Conservation (phyloP, 2,113 vertebrate species). For the Zosterops hypoxanthus region DNA sequence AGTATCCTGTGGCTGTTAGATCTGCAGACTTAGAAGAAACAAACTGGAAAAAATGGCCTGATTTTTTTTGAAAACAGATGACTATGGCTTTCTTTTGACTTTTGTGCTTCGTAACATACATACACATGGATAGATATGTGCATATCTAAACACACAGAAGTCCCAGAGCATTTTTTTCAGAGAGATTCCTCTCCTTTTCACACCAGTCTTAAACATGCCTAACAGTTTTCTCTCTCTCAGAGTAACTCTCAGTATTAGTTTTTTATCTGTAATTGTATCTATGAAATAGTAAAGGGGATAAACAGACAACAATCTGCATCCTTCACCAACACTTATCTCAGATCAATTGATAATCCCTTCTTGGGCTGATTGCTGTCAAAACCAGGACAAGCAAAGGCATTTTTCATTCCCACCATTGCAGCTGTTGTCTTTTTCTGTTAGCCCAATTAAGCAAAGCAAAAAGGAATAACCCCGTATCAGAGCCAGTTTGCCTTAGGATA, state of each 20-base stretch:
- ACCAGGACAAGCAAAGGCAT: slow-evolving; percentile 38
- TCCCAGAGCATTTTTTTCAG: not conserved
- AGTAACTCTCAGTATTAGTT: not conserved
- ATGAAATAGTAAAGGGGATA: not conserved
- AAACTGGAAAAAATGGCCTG: not conserved
- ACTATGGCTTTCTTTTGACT: not conserved
- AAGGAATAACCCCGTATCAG: slow-evolving; percentile 26
- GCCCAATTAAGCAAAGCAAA: slow-evolving; percentile 54
- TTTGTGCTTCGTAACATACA: not conserved
- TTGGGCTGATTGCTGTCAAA: slow-evolving; percentile 46
- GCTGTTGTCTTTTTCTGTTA: slow-evolving; percentile 62
- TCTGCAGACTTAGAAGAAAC: not conserved
- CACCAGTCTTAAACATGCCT: not conserved
- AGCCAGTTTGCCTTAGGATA: slow-evolving; percentile 44
- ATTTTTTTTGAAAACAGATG: not conserved
- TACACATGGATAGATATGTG: accelerated
- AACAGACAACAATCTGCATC: not conserved
- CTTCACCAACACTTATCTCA: not conserved
- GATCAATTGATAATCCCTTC: slow-evolving; percentile 38
- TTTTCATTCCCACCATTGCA: slow-evolving; percentile 43
- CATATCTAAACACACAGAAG: not conserved
- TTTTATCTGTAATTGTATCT: not conserved
- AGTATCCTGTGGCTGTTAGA: not conserved
- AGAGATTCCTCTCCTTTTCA: not conserved
- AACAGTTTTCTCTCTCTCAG: not conserved